A percentile compares a stretch with the other conserved stretches of the same genome.
Conservation (phyloP, 1,140 invertebrate species). For the Drosophila quadrilineata region DNA sequence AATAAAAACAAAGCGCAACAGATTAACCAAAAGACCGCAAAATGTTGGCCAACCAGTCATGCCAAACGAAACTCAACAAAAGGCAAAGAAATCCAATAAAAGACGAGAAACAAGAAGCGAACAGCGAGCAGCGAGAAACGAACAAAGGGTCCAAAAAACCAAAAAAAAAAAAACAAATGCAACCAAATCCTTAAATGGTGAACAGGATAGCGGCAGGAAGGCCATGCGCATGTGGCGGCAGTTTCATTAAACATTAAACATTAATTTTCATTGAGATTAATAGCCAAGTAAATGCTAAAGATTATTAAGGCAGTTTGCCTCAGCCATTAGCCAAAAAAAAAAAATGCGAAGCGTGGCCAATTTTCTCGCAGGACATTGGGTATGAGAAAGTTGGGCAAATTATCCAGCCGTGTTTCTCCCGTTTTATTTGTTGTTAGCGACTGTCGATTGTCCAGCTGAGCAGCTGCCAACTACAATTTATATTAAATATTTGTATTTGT, state of each 20-base stretch:
- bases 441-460: conserved; percentile 5
- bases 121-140: not conserved
- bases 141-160: not conserved
- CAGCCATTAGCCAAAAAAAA: conserved; percentile 29
- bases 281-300: conserved; percentile 72
- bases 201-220: not conserved
- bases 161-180: conserved; percentile 21
- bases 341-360: conserved; percentile 4
- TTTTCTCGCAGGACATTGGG: too few relatives aligned
- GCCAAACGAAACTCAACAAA: not conserved
- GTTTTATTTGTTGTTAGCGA: conserved; percentile 49
- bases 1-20: conserved; percentile 63
- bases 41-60: conserved; percentile 18
- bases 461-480: conserved; percentile 17
- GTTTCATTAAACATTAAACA: conserved; percentile 61
- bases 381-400: too few relatives aligned
- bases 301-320: conserved; percentile 59
- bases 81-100: conserved; percentile 25
- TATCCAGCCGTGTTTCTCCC: conserved; percentile 26
- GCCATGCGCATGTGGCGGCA: conserved; percentile 20
- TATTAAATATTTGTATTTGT: conserved; percentile 22
- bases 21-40: conserved; percentile 45
- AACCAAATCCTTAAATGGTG: conserved; percentile 21
- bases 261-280: conserved; percentile 79
- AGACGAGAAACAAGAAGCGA: not conserved